Evolutionary conservation across 2,888 invertebrate genomes (phyloP), one percentile per base, ranked within the genome.

Genomic region (Siphlonurus alternatus): DNA sequence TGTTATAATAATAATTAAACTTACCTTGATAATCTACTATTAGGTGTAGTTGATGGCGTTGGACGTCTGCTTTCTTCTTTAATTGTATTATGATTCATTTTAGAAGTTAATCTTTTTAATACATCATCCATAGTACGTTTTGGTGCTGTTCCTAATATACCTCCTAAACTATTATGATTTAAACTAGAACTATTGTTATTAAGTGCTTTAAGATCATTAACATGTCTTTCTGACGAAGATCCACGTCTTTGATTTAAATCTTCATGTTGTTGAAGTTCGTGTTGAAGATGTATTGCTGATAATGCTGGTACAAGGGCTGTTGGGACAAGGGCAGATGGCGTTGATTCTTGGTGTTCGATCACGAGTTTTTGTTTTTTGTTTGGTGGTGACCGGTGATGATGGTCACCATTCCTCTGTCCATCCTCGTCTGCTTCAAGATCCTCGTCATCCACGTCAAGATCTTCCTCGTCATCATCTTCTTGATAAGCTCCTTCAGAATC

Each of bases 61-160:
- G 85, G 62, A 23, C 60, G 23, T 51, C 56, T 62, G 54, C 56
- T 22, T 66, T 61, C 67, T 38, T 65, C 71, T 65, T 61, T 64
- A 62, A 67, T 68, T 65, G 85, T 85, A 72, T 86, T 87, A 75
- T 84, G 86, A 74, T 87, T 86, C 84, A 89, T 88, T 78, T 91
- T 92, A 67, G 89, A 88, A 68, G 89, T 91, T 70, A 89, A 81
- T 75, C 89, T 83, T 77, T 90, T 89, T 63, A 92, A 80, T 59
- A 93, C 93, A 79, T 93, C 91, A 79, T 93, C 93, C 93, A 93
- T 93, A 67, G 91, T 88, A 76, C 88, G 80, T 63, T 64, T 67
- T 54, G 61, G 65, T 53, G 53, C 64, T 56, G 60, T 61, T 53
- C 64, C 25, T 59, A 77, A 88, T 88, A 70, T 82, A 80, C 66